phyloP scores from a whole-genome alignment of 2,113 vertebrate species.

The Orientallactaga bullata region DNA sequence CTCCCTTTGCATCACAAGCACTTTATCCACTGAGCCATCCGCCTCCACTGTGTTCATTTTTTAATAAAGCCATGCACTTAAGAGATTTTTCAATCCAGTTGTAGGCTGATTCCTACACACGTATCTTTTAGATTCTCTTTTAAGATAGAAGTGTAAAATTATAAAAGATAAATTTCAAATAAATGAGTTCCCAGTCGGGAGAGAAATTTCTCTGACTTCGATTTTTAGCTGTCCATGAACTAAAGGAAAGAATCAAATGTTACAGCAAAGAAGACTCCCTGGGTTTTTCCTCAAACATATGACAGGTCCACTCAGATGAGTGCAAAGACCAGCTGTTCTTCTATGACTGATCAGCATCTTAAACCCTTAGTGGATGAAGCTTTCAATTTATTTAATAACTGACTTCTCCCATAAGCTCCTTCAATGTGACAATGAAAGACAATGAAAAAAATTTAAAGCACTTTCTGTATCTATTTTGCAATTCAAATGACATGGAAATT shows the following conservation, averaged over 20 bases:
- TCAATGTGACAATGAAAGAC: constrained; percentile 8
- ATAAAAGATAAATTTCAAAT: constrained; percentile 51
- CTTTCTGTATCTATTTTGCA: constrained; percentile 43
- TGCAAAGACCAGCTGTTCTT: background rate
- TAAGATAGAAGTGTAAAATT: constrained; percentile 41
- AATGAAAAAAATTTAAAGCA: background rate
- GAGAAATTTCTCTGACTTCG: constrained; percentile 4
- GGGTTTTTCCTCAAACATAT: background rate
- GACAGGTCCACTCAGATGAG: background rate
- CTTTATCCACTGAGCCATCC: too few species aligned
- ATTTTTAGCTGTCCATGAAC: background rate
- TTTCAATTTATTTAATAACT: background rate
- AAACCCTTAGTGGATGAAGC: background rate
- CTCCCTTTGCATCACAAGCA: too few species aligned
- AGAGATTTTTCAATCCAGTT: background rate
- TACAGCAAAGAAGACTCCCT: background rate
- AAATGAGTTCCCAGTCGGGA: background rate
- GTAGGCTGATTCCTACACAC: background rate
- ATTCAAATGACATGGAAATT: constrained; percentile 53
- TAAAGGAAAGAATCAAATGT: constrained; percentile 27
- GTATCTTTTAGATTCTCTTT: constrained; percentile 30
- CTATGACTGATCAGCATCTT: background rate
- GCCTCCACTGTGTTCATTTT: background rate
- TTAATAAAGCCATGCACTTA: background rate
- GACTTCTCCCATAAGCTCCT: background rate